Evolutionary conservation across 2,797 vertebrate species (phyloP), one percentile per base, ranked within the genome.

Genomic region (Schizopygopsis malacanthus): DNA sequence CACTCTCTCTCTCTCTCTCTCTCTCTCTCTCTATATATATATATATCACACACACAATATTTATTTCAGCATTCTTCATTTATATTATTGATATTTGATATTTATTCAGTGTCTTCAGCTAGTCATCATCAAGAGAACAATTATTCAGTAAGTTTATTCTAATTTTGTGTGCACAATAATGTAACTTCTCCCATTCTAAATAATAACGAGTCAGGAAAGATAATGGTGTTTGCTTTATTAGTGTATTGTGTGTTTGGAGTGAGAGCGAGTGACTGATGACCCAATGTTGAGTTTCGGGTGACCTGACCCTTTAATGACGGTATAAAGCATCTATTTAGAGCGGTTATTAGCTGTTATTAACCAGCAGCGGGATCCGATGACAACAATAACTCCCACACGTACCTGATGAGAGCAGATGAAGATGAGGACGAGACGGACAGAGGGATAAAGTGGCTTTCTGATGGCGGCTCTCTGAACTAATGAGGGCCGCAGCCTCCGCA

Each of bases 401-500:
- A 85, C 87, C 83, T 82, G 86, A 89, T 84, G 82, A 90, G 59
- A 88, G 87, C 90, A 87, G 75, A 59, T 28, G 50, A 61, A 63
- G 41, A 45, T 9, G 47, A 71, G 39, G 52, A 82, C 76, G 59
- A 85, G 83, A 43, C 1, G 71, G 63, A 82, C 79, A 25, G 69
- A 11, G 52, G 45, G 82, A 78, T 50, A 63, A 82, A 90, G 85
- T 87, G 86, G 79, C 59, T 88, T 85, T 61, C 82, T 25, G 86
- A 84, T 76, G 50, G 72, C 78, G 65, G 83, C 81, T 79, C 82
- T 84, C 91, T 71, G 89, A 89, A 90, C 90, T 95, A 95, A 95
- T 95, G 94, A 95, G 91, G 90, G 91, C 82, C 90, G 91, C 90
- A 91, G 92, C 93, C 94, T 93, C 85, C 85, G 89, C 81, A 82